phyloP scores from a whole-genome alignment of 23 tunicate species.

The Trididemnum nubilum region DNA sequence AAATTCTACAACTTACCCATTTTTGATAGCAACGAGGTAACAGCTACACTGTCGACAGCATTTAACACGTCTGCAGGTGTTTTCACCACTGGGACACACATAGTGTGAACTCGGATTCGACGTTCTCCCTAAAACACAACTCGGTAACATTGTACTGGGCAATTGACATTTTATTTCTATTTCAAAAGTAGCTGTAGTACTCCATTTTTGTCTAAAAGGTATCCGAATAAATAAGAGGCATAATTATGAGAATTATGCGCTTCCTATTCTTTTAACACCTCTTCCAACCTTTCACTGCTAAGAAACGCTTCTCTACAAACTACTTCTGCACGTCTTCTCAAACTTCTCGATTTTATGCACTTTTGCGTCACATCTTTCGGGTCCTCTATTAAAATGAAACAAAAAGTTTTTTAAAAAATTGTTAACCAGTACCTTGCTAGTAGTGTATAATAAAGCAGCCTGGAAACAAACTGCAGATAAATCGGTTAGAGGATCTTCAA shows the following conservation, averaged over 20 bases:
- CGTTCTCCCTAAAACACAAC: constrained; percentile 79
- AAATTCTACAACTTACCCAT: constrained; percentile 76
- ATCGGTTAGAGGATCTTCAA: constrained; percentile 88
- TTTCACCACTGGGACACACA: constrained; percentile 83
- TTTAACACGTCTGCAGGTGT: constrained; percentile 74
- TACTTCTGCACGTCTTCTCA: too few relatives aligned
- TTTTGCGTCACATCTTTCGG: too few relatives aligned
- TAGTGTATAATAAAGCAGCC: constrained; percentile 98
- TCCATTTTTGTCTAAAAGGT: too few relatives aligned
- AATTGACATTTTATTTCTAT: background rate
- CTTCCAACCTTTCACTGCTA: too few relatives aligned
- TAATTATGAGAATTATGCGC: too few relatives aligned
- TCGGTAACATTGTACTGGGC: background rate
- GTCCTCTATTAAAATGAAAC: too few relatives aligned
- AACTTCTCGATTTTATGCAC: too few relatives aligned
- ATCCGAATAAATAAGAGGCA: too few relatives aligned
- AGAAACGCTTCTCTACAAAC: too few relatives aligned
- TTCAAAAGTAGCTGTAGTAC: too few relatives aligned
- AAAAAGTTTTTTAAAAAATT: too few relatives aligned
- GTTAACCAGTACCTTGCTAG: constrained; percentile 67
- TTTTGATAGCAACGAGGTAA: constrained; percentile 74
- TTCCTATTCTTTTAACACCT: too few relatives aligned
- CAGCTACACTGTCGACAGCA: constrained; percentile 79
- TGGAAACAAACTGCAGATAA: constrained; percentile 79
- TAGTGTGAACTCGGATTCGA: constrained; percentile 93